Evolutionary conservation across 2,113 vertebrate genomes (phyloP), one percentile per base, ranked within the genome.

Genomic region (Pantherophis guttatus): DNA sequence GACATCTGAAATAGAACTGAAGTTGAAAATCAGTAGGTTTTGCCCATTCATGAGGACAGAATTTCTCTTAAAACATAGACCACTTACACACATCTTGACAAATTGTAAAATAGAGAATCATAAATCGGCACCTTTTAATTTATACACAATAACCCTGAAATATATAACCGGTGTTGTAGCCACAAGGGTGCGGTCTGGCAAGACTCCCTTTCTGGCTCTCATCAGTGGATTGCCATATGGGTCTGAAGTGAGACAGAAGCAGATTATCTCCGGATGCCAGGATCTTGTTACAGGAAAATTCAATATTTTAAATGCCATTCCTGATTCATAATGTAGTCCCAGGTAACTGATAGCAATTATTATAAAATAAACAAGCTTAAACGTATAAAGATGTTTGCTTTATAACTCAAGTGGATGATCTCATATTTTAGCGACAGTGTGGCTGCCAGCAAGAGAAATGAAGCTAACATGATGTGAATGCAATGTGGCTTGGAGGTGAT

Each of bases 321-420:
- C 0, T 95, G 95, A 97, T 95, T 95, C 94, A 95, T 96, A 95
- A 94, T 85, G 88, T 90, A 95, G 95, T 96, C 55, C 95, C 94
- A 57, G 87, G 3, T 86, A 96, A 88, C 94, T 93, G 10, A 5
- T 39, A 90, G 3, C 94, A 95, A 96, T 96, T 96, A 95, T 96
- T 93, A 65, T 93, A 93, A 91, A 94, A 70, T 97, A 96, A 97
- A 95, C 93, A 96, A 96, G 95, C 59, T 92, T 94, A 94, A 90
- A 62, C 81, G 75, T 53, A 96, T 92, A 95, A 96, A 39, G 96
- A 93, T 95, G 95, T 94, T 91, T 95, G 86, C 91, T 75, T 93
- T 33, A 92, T 53, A 39, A 86, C 75, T 53, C 93, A 92, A 93
- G 81, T 62, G 87, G 94, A 92, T 93, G n/a, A 91, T 94, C 91